Evolutionary conservation across 1,140 invertebrate species (phyloP).

Genomic region (Physella acuta): DNA sequence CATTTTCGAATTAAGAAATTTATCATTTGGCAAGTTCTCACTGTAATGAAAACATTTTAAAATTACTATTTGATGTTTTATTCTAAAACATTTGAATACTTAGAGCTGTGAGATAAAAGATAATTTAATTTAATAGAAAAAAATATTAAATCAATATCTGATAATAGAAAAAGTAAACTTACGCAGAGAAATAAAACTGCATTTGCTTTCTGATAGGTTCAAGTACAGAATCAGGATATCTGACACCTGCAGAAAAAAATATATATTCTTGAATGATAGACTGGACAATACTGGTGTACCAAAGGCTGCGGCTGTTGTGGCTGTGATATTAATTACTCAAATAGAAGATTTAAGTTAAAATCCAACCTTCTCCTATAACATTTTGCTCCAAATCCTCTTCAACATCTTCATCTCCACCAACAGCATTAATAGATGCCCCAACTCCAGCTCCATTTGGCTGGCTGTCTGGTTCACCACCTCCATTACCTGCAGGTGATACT

Average conservation of each 20-base stretch:
- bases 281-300: neutral
- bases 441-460: no score
- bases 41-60: constrained; percentile 2
- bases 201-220: constrained; percentile 20
- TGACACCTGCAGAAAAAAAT: constrained; percentile 11
- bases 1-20: constrained; percentile 21
- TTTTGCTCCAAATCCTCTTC: neutral
- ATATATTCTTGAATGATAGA: no score
- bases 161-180: no score
- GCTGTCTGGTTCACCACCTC: no score
- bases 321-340: neutral
- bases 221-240: constrained; percentile 17
- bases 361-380: neutral
- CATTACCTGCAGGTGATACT: no score
- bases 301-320: neutral
- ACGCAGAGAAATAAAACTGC: constrained; percentile 26
- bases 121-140: no score
- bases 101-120: neutral
- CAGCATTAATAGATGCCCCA: neutral
- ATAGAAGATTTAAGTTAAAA: neutral
- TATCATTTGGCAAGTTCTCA: constrained; percentile 24
- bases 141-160: no score
- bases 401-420: neutral
- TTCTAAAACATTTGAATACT: neutral
- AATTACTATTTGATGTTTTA: no score